phyloP scores from a whole-genome alignment of 2,797 vertebrate genomes.

The Pelobates cultripes region DNA sequence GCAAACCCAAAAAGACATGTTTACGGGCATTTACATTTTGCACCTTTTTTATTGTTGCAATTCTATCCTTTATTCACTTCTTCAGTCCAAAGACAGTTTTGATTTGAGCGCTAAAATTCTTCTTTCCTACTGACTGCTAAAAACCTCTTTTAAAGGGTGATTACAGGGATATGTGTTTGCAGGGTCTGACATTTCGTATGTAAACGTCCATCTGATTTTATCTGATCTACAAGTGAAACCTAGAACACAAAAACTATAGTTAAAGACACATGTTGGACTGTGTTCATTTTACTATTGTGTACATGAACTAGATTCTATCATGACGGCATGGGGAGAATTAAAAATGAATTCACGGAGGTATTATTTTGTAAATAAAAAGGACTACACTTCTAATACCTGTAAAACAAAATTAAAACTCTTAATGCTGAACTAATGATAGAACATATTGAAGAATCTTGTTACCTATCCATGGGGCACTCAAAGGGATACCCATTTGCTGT shows the following conservation, averaged over 20 bases:
- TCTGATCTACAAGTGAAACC: constrained; percentile 60
- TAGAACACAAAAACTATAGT: constrained; percentile 59
- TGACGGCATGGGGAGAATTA: constrained; percentile 62
- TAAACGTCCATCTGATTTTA: constrained; percentile 66
- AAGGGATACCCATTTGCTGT: constrained; percentile 4
- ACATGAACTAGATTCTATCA: constrained; percentile 73
- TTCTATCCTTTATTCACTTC: too few species aligned
- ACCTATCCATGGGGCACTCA: background rate
- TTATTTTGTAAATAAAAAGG: constrained; percentile 82
- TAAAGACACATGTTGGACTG: constrained; percentile 71
- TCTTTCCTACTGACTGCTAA: background rate
- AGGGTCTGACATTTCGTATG: constrained; percentile 65
- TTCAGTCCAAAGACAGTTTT: too few species aligned
- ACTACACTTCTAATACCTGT: constrained; percentile 68
- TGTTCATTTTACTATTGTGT: constrained; percentile 76
- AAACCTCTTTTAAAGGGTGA: constrained; percentile 69
- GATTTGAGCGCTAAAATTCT: background rate
- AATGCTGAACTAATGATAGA: background rate
- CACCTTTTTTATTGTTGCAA: too few species aligned
- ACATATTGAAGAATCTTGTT: background rate
- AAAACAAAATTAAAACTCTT: constrained; percentile 65
- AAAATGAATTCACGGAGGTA: constrained; percentile 70
- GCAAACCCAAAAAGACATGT: too few species aligned
- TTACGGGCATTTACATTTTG: too few species aligned
- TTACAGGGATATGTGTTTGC: constrained; percentile 74